Evolutionary conservation across 2,888 invertebrate species (phyloP), one percentile per base, ranked within the genome.

Genomic region (Pegoplata infirma): DNA sequence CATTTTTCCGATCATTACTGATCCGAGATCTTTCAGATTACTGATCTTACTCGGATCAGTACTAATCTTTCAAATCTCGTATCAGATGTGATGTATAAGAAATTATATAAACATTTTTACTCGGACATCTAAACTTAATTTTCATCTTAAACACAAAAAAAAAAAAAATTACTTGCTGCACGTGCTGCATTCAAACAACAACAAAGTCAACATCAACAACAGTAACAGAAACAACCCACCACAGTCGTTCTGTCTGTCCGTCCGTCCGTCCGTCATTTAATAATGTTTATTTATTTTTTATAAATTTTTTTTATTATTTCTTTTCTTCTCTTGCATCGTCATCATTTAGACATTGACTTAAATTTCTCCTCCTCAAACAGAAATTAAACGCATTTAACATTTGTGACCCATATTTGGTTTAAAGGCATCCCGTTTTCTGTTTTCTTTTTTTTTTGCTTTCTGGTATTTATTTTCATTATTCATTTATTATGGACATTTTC

Each of bases 331-430:
- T 40, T 40, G n/a, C 36, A 40, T 40, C 36, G 4, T 40, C 36
- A 69, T 69, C 49, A 58, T 56, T 53, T 58, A 40, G 32, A 67
- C 40, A 32, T 61, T 53, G 19, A 49, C 28, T 44, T 44, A 14
- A 55, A 76, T 76, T 76, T 76, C 75, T 76, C 63, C 56, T 63
- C 17, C 44, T 44, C 25, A 47, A 44, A 66, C 8, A n/a, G 36
- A 19, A 44, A 68, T 58, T 61, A 51, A 77, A 74, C 53, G 69
- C 69, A 66, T 69, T 74, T 51, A 64, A 74, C 68, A 74, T 66
- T 71, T 59, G 67, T 79, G 79, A 72, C 79, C 79, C 68, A 75
- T 58, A 67, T 79, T 64, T 58, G 47, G 58, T 36, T 49, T 36
- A 49, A 74, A 78, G 59, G 46, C 64, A 69, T 69, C 36, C 46